phyloP scores from a whole-genome alignment of 2,113 vertebrate genomes.

The Myrmecophaga tridactyla region DNA sequence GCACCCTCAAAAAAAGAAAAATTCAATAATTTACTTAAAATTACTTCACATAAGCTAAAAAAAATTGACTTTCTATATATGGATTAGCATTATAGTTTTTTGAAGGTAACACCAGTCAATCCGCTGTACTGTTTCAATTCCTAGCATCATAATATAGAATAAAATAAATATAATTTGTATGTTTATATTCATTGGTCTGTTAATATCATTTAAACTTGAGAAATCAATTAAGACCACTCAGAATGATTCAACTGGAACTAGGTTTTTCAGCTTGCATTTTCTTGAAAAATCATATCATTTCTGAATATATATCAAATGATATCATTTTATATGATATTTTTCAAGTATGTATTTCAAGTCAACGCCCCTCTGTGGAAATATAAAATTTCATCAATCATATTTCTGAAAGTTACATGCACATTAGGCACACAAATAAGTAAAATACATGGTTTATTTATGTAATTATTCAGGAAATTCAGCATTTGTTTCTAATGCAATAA shows the following conservation, averaged over 20 bases:
- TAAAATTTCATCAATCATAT: slow-evolving; percentile 65
- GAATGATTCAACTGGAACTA: slow-evolving; percentile 71
- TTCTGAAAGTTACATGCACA: slow-evolving; percentile 64
- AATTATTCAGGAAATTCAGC: slow-evolving; percentile 74
- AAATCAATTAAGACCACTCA: slow-evolving; percentile 72
- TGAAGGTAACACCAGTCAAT: not conserved
- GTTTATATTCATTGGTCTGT: slow-evolving; percentile 63
- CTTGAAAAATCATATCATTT: slow-evolving; percentile 63
- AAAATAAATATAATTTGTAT: slow-evolving; percentile 73
- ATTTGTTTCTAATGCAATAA: slow-evolving; percentile 64
- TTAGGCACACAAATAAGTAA: slow-evolving; percentile 70
- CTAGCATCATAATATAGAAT: slow-evolving; percentile 6
- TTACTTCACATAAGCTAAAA: slow-evolving; percentile 29
- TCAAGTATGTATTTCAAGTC: slow-evolving; percentile 73
- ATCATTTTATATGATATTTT: slow-evolving; percentile 63
- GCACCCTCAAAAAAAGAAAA: too few species aligned
- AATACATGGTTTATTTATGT: slow-evolving; percentile 69
- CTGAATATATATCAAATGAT: slow-evolving; percentile 71
- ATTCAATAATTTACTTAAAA: slow-evolving; percentile 37
- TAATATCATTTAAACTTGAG: slow-evolving; percentile 65
- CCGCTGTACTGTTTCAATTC: not conserved
- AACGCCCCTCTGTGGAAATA: slow-evolving; percentile 71
- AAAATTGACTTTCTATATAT: not conserved
- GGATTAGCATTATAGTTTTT: slow-evolving; percentile 43
- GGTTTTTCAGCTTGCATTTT: slow-evolving; percentile 63